A percentile compares a stretch with the other conserved stretches of the same genome.
These are phyloP conservation scores for Lepidostoma basale DNA, from an alignment of 1,140 invertebrate genomes.

Conservation along the genomic window DNA sequence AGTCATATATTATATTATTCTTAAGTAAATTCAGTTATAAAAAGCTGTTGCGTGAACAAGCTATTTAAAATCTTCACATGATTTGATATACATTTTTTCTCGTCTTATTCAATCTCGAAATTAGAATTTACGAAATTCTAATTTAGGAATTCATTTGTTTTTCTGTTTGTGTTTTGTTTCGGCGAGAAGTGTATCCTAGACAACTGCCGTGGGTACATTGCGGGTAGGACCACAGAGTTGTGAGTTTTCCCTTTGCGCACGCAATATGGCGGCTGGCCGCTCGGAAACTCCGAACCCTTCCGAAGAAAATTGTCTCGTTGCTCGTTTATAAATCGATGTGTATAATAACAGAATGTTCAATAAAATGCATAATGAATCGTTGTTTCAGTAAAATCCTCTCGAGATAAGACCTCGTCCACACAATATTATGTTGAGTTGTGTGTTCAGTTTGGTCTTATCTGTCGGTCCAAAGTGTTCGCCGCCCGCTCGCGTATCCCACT, in stretches of 20 bases:
- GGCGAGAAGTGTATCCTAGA: no score
- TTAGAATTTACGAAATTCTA: not conserved
- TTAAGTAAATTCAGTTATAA: no score
- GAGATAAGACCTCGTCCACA: not conserved
- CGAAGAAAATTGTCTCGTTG: not conserved
- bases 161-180: not conserved
- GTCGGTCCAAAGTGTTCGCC: not conserved
- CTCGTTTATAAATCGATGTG: conserved; percentile 5
- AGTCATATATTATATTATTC: no score
- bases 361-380: no score
- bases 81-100: not conserved
- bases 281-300: not conserved
- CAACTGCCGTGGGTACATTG: no score
- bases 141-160: not conserved
- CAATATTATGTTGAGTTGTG: not conserved
- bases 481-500: not conserved
- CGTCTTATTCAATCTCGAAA: not conserved
- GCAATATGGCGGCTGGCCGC: not conserved
- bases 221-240: no score
- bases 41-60: no score
- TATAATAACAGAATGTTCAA: no score
- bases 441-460: not conserved
- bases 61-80: no score
- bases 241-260: not conserved
- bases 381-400: not conserved